Conservation (phyloP, 2,888 invertebrate genomes). For the Erpobdella octoculata region DNA sequence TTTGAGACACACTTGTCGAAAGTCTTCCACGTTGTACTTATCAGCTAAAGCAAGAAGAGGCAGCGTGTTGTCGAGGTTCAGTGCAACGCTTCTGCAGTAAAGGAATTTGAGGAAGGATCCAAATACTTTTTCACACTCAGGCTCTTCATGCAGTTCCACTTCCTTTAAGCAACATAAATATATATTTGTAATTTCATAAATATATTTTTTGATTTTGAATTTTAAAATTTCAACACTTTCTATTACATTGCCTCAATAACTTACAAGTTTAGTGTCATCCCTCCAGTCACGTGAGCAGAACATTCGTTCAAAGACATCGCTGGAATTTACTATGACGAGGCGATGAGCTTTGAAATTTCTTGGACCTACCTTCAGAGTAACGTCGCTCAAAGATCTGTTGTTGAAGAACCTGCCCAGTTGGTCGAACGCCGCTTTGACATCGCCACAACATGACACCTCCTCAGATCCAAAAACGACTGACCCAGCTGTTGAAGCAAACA, state of each 20-base stretch:
- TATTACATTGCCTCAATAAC: no score
- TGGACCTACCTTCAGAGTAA: slow-evolving; percentile 48
- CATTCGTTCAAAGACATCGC: slow-evolving; percentile 53
- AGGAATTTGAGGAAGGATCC: slow-evolving; percentile 55
- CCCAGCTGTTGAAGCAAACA: background rate
- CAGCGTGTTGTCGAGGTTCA: slow-evolving; percentile 74
- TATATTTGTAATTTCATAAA: no score
- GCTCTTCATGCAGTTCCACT: slow-evolving; percentile 32
- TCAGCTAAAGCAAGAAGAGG: slow-evolving; percentile 81
- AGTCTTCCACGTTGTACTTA: slow-evolving; percentile 86
- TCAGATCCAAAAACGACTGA: slow-evolving; percentile 12
- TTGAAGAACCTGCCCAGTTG: slow-evolving; percentile 35
- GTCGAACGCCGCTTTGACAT: slow-evolving; percentile 31
- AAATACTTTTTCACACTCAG: slow-evolving; percentile 34
- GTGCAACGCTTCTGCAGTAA: slow-evolving; percentile 80
- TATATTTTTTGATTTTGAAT: no score
- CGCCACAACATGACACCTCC: slow-evolving; percentile 32
- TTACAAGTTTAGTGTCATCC: slow-evolving; percentile 28
- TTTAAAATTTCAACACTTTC: no score
- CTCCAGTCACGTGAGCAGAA: slow-evolving; percentile 30
- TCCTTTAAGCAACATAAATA: slow-evolving; percentile 14
- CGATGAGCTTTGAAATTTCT: slow-evolving; percentile 52
- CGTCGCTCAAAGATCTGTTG: slow-evolving; percentile 36
- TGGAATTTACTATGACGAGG: slow-evolving; percentile 51
- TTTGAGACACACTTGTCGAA: slow-evolving; percentile 70